A percentile compares a stretch with the other conserved stretches of the same genome.
Evolutionary conservation across 2,797 vertebrate genomes (phyloP).

Genomic region (Tinamus major): DNA sequence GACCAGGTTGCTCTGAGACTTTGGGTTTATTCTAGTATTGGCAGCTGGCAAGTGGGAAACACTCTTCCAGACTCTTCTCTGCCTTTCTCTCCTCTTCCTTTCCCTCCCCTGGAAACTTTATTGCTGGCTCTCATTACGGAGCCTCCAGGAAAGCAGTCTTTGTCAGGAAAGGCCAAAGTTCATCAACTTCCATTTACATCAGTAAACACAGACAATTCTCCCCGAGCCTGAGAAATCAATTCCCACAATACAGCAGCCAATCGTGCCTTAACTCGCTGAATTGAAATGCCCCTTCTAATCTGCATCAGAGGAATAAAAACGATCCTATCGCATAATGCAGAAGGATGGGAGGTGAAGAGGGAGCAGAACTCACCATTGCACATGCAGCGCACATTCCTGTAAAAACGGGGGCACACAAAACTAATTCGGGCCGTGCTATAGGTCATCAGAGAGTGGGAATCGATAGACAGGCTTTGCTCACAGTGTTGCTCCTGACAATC

Average conservation of each 20-base stretch:
- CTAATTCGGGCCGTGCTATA: conserved; percentile 94
- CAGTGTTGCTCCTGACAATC: conserved; percentile 95
- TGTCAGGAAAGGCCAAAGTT: conserved; percentile 69
- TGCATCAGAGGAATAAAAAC: conserved; percentile 53
- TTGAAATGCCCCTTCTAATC: conserved; percentile 60
- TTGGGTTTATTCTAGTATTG: not conserved
- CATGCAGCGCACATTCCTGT: conserved; percentile 90
- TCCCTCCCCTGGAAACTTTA: not conserved
- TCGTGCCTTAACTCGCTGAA: conserved; percentile 22
- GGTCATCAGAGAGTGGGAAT: conserved; percentile 92
- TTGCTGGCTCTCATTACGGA: not conserved
- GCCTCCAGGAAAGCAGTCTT: conserved; percentile 37
- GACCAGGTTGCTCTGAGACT: not conserved
- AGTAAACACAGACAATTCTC: conserved; percentile 52
- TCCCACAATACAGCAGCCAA: conserved; percentile 30
- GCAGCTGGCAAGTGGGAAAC: not conserved
- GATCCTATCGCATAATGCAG: not conserved
- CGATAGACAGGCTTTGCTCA: conserved; percentile 90
- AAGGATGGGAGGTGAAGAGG: not conserved
- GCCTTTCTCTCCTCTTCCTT: not conserved
- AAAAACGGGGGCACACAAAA: conserved; percentile 94
- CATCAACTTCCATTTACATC: conserved; percentile 65
- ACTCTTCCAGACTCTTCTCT: not conserved
- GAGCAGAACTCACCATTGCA: conserved; percentile 87
- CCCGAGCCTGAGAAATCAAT: conserved; percentile 49